phyloP scores from a whole-genome alignment of 2,797 vertebrate genomes.

The Acipenser oxyrinchus region DNA sequence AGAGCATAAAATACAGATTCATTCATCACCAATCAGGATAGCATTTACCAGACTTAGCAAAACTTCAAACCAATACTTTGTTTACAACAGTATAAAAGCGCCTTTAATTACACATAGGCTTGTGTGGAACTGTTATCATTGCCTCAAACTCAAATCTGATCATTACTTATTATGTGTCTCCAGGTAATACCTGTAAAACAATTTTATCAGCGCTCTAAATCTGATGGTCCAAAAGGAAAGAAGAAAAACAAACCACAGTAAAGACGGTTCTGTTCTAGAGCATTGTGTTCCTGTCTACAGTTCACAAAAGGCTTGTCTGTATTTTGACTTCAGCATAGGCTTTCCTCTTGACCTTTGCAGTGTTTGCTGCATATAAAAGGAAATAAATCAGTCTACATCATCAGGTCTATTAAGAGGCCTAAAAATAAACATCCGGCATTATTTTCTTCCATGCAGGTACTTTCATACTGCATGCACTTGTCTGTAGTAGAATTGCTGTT shows the following conservation, averaged over 20 bases:
- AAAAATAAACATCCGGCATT: conserved; percentile 1
- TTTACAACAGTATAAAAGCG: neutral
- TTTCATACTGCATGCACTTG: neutral
- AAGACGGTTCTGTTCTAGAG: neutral
- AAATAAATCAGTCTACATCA: conserved; percentile 41
- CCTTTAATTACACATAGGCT: neutral
- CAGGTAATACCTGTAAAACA: conserved; percentile 11
- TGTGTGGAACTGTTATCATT: neutral
- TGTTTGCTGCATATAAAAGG: conserved; percentile 34
- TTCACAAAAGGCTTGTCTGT: conserved; percentile 52
- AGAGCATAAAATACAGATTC: no score
- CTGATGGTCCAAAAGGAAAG: conserved; percentile 29
- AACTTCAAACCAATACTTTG: neutral
- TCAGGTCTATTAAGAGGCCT: conserved; percentile 33
- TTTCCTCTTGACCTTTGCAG: conserved; percentile 25
- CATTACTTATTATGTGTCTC: neutral
- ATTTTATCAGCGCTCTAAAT: conserved; percentile 34
- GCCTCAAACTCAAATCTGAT: neutral
- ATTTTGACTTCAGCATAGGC: conserved; percentile 52
- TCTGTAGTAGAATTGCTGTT: no score
- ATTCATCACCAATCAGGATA: neutral
- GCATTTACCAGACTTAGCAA: neutral
- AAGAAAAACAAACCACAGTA: conserved; percentile 22
- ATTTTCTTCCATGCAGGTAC: neutral
- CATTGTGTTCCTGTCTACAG: conserved; percentile 43